Percentiles rank a stretch among this genome's conserved stretches.
phyloP scores from a whole-genome alignment of 1,140 invertebrate genomes.

The Pseudachorutes palmiensis region DNA sequence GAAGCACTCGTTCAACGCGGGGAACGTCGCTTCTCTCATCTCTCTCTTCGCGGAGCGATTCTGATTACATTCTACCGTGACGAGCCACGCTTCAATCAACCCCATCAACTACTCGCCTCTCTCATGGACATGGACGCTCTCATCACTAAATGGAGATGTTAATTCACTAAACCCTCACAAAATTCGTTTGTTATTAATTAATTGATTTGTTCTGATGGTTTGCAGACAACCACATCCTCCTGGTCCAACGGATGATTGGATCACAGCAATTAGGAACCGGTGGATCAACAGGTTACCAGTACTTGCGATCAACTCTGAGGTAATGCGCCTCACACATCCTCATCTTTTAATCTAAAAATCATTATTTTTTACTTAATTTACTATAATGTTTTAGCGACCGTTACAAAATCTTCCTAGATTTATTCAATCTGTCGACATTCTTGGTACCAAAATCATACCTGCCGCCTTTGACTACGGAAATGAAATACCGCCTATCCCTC shows the following conservation, averaged over 20 bases:
- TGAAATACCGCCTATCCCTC: constrained; percentile 51
- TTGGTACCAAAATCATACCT: constrained; percentile 84
- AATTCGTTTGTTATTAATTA: constrained; percentile 46
- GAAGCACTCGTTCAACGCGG: constrained; percentile 69
- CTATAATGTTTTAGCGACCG: constrained; percentile 74
- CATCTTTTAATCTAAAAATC: too few species aligned
- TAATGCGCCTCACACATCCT: too few species aligned
- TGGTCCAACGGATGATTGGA: constrained; percentile 99
- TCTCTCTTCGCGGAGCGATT: constrained; percentile 87
- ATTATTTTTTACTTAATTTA: too few species aligned
- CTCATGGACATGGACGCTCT: constrained; percentile 97
- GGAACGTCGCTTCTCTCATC: constrained; percentile 80
- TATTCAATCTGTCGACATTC: constrained; percentile 96
- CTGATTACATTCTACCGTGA: constrained; percentile 96
- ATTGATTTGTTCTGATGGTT: neutral
- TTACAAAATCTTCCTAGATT: constrained; percentile 96
- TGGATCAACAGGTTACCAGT: constrained; percentile 96
- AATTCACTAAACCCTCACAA: too few species aligned
- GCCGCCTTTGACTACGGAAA: constrained; percentile 69
- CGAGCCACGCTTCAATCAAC: constrained; percentile 83
- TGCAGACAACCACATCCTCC: constrained; percentile 91
- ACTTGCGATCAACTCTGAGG: constrained; percentile 94
- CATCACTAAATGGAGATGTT: constrained; percentile 99
- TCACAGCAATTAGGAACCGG: constrained; percentile 93
- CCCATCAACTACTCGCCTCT: constrained; percentile 84